Evolutionary conservation across 2,888 invertebrate species (phyloP), one percentile per base, ranked within the genome.

Genomic region (Byasa hedistus): DNA sequence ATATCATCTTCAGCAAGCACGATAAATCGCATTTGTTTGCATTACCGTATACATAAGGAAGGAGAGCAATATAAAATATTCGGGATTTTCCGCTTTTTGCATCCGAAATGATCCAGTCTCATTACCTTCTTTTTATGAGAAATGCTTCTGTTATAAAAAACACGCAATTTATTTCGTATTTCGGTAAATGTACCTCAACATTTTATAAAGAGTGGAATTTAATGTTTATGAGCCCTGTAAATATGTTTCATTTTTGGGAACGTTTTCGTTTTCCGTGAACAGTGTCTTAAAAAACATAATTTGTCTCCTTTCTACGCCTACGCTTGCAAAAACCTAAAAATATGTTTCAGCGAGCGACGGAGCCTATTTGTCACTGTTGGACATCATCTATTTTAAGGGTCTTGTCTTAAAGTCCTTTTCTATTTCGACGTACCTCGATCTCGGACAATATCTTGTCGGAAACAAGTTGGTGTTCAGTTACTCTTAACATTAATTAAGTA

Each of bases 401-500:
- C 72, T 71, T 70, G 72, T 71, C 65, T 64, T 67, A 69, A 73
- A 75, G 72, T 73, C 72, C 69, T 74, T 75, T 69, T 77, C 71
- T 73, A 75, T 77, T 76, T 70, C 68, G 71, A 72, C 70, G 73
- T 73, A 77, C 76, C 76, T 75, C 72, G 76, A 72, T 74, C 73
- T 74, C 75, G 77, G 78, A 77, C 77, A 76, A 82, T 79, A 77
- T 76, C 76, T 72, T 75, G 75, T 79, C 78, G 77, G 82, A 84
- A 86, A 86, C 83, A 85, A 86, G 84, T 84, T 82, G 83, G 76
- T 76, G 76, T 79, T 69, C 71, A 75, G 73, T 75, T 78, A 76
- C 76, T 77, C 72, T 73, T 79, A 75, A 75, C 83, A 87, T 87
- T 85, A 83, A 87, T 87, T 86, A 87, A 80, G 73, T 72, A 75